Evolutionary conservation across 2,888 invertebrate species (phyloP), one percentile per base, ranked within the genome.

Genomic region (Eutolmus rufibarbis): DNA sequence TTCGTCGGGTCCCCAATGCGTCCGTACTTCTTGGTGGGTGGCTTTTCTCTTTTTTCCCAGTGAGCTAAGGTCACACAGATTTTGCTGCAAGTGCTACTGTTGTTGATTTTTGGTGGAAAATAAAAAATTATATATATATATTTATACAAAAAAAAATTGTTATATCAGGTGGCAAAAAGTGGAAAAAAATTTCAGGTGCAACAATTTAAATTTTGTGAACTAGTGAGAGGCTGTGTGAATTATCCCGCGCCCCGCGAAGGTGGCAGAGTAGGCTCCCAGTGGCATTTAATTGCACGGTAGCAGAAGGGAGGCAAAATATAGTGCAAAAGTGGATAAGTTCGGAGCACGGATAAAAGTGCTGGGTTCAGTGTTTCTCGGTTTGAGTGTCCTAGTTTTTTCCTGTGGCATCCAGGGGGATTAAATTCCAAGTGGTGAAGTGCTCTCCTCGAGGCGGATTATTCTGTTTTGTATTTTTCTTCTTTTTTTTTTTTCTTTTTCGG

Each of bases 1-100:
- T 87, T 88, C 57, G 88, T 86, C 86, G 88, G 88, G 86, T 86
- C 77, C 82, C 86, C 81, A 86, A 74, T 84, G 86, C 57, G 88
- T 43, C 78, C 86, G 76, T 82, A 86, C 86, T 56, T 46, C 43
- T 46, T 76, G 40, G 51, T 51, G 86, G 86, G 86, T 86, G 28
- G 16, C 43, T 56, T 86, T 86, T 46, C 1, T 14, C 14, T 16
- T 46, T 74, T 74, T 74, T 12, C 66, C 46, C 46, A 74, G 85
- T 23, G 85, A 16, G 74, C 74, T 85, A 43, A 74, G 85, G 85
- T 74, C 85, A 85, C 40, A 66, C 37, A 84, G 66, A 57, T 84
- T 84, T 23, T 66, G 66, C 66, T 66, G 5, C 7, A 23, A 23
- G 9, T 66, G 28, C 66, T 66, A 19, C 7, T 43, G 7, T 46